phyloP scores from a whole-genome alignment of 2,888 invertebrate species.

The Crepidodera aurea region DNA sequence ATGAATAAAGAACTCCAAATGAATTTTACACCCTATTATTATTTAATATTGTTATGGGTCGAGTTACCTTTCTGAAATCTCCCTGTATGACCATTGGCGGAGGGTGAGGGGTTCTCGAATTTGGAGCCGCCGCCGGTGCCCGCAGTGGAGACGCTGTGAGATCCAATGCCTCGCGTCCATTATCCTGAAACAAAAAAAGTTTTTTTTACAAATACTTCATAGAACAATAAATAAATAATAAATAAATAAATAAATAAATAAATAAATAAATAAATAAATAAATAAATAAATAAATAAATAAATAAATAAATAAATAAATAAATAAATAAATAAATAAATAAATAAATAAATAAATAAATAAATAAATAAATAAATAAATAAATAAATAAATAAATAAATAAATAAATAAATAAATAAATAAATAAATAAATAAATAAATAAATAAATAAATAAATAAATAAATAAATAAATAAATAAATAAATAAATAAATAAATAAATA shows the following conservation, averaged over 20 bases:
- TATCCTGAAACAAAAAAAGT: slow-evolving; percentile 68
- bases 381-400: background rate
- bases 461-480: background rate
- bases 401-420: background rate
- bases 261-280: no score
- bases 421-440: background rate
- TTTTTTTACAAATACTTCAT: background rate
- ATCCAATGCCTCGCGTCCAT: slow-evolving; percentile 90
- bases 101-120: slow-evolving; percentile 69
- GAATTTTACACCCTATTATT: no score
- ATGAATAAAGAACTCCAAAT: no score
- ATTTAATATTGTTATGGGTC: no score
- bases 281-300: no score
- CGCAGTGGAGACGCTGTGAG: slow-evolving; percentile 89
- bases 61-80: slow-evolving; percentile 87
- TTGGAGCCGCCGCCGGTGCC: slow-evolving; percentile 75
- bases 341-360: no score
- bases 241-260: no score
- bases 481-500: background rate
- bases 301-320: no score
- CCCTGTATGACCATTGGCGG: slow-evolving; percentile 88
- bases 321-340: no score
- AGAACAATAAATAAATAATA: no score
- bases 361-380: background rate
- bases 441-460: background rate